Conservation (phyloP, 2,888 invertebrate species). For the Pocota personata region DNA sequence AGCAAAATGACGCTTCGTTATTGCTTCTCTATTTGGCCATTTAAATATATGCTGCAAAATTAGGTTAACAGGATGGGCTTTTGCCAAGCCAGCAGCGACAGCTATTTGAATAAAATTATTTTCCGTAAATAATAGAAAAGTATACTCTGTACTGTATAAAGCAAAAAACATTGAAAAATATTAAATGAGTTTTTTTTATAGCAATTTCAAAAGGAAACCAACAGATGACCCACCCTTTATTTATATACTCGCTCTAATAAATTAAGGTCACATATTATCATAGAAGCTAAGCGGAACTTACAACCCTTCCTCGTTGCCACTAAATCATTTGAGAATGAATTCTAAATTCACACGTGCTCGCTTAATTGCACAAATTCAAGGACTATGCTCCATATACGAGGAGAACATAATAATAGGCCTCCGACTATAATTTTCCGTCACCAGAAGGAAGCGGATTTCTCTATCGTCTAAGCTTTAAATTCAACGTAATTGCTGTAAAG, state of each 20-base stretch:
- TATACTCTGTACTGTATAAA: too few species aligned
- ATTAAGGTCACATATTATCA: not conserved
- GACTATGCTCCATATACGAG: not conserved
- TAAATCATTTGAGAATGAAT: not conserved
- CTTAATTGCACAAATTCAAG: not conserved
- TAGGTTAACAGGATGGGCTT: too few species aligned
- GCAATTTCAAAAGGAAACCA: too few species aligned
- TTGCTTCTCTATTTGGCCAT: too few species aligned
- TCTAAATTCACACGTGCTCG: not conserved
- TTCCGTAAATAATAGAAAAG: too few species aligned
- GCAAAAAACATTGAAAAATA: too few species aligned
- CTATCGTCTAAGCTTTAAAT: not conserved
- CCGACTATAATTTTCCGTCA: not conserved
- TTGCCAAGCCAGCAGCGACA: too few species aligned
- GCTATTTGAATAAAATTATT: too few species aligned
- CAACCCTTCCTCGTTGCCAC: not conserved
- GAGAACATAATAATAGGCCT: not conserved
- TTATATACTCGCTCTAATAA: not conserved
- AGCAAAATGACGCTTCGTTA: too few species aligned
- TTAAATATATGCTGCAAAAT: too few species aligned
- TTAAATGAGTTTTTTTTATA: too few species aligned
- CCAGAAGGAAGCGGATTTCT: not conserved
- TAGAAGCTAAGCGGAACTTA: not conserved
- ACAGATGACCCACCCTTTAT: too few species aligned
- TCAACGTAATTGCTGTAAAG: not conserved